Evolutionary conservation across 1,140 invertebrate genomes (phyloP).

Genomic region (Drosophila pachea): DNA sequence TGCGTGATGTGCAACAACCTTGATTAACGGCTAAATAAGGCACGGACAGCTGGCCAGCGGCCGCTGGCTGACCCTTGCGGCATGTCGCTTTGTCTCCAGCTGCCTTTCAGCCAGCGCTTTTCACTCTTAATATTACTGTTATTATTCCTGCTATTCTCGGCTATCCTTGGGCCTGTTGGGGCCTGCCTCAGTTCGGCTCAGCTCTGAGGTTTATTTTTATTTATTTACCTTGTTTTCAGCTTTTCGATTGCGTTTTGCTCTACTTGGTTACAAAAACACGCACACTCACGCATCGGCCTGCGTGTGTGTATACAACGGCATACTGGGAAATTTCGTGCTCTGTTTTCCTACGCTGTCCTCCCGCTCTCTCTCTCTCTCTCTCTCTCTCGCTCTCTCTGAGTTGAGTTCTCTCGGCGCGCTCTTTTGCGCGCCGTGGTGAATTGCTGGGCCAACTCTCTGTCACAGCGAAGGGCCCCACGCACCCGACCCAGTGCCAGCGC

Average conservation of each 20-base stretch:
- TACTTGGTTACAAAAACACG: slow-evolving; percentile 32
- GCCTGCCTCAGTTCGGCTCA: slow-evolving; percentile 1
- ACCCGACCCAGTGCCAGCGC: not conserved
- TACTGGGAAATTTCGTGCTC: slow-evolving; percentile 55
- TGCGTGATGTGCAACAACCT: slow-evolving; percentile 65
- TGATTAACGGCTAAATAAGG: slow-evolving; percentile 37
- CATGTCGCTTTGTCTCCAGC: slow-evolving; percentile 9
- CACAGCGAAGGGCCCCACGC: not conserved
- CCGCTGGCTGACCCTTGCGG: slow-evolving; percentile 7
- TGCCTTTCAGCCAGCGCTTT: slow-evolving; percentile 13
- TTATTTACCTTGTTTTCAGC: slow-evolving; percentile 25
- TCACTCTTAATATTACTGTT: slow-evolving; percentile 53
- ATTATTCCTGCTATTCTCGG: slow-evolving; percentile 25
- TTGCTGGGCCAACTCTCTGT: slow-evolving; percentile 14
- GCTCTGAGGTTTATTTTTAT: slow-evolving; percentile 19
- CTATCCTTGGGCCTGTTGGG: slow-evolving; percentile 63
- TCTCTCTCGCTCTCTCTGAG: slow-evolving; percentile 5
- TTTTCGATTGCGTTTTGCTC: slow-evolving; percentile 47
- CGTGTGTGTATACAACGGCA: slow-evolving; percentile 16
- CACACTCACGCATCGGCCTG: slow-evolving; percentile 6
- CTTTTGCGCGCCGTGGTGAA: slow-evolving; percentile 30
- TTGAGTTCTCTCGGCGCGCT: slow-evolving; percentile 9
- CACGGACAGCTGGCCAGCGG: slow-evolving; percentile 10
- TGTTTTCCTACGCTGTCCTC: slow-evolving; percentile 16
- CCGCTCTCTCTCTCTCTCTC: slow-evolving; percentile 14